Evolutionary conservation across 2,797 vertebrate species (phyloP).

Genomic region (Thripadectes ignobilis): DNA sequence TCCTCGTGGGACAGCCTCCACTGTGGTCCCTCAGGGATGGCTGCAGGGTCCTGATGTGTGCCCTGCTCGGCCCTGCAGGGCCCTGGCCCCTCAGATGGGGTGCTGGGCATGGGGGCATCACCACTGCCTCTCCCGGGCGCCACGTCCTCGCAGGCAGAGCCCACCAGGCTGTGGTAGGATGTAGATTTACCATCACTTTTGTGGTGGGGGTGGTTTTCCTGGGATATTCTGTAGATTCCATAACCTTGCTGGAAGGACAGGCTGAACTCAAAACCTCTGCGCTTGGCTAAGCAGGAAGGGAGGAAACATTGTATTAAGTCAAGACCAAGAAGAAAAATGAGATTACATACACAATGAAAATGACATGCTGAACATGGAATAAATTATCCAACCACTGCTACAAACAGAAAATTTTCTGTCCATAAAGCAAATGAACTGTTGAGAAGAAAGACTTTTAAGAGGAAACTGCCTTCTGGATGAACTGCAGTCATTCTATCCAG

Average conservation of each 20-base stretch:
- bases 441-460: background rate
- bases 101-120: background rate
- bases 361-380: background rate
- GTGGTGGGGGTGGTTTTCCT: conserved; percentile 62
- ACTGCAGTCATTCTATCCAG: background rate
- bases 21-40: conserved; percentile 81
- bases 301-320: background rate
- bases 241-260: conserved; percentile 92
- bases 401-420: background rate
- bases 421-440: background rate
- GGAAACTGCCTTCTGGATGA: background rate
- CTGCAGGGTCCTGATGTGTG: conserved; percentile 63
- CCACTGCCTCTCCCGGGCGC: conserved; percentile 53
- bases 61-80: background rate
- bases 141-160: conserved; percentile 71
- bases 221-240: conserved; percentile 89
- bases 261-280: conserved; percentile 89
- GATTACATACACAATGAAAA: background rate
- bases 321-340: background rate
- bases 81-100: background rate
- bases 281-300: conserved; percentile 78
- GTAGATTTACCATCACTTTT: conserved; percentile 66
- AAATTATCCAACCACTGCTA: background rate
- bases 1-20: conserved; percentile 88
- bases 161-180: conserved; percentile 79